phyloP scores from a whole-genome alignment of 2,113 vertebrate genomes.

The Terrapene triunguis region DNA sequence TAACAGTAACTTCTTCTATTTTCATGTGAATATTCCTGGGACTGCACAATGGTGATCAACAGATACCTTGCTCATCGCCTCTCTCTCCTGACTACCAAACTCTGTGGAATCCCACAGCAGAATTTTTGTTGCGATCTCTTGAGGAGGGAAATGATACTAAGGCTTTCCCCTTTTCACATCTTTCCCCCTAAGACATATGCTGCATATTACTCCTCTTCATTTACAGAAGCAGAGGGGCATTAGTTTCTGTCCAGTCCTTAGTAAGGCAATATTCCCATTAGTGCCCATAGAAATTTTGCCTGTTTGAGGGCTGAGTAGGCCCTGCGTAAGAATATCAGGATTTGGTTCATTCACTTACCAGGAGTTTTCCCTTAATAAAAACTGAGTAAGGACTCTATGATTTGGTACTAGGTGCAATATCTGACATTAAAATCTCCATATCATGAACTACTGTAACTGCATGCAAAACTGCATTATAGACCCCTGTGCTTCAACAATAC shows the following conservation, averaged over 20 bases:
- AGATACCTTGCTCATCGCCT: background rate
- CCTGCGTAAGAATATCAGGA: too few relatives aligned
- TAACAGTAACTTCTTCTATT: background rate
- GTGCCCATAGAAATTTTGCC: background rate
- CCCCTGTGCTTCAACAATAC: background rate
- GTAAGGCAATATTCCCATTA: background rate
- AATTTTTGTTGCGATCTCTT: background rate
- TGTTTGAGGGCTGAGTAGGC: background rate
- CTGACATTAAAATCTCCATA: background rate
- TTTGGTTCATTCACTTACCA: background rate
- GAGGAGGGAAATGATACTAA: background rate
- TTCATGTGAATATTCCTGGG: background rate
- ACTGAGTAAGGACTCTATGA: background rate
- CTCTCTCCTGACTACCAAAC: accelerated
- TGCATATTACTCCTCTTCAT: background rate
- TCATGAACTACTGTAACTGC: background rate
- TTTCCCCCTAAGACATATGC: background rate
- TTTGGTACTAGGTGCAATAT: background rate
- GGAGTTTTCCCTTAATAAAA: background rate
- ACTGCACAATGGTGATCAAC: background rate
- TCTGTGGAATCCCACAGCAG: background rate
- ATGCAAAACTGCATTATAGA: background rate
- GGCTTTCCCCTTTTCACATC: background rate
- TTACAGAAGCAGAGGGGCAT: background rate
- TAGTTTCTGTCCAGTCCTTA: background rate